Evolutionary conservation across 2,113 vertebrate species (phyloP), one percentile per base, ranked within the genome.

Genomic region (Urocynchramus pylzowi): DNA sequence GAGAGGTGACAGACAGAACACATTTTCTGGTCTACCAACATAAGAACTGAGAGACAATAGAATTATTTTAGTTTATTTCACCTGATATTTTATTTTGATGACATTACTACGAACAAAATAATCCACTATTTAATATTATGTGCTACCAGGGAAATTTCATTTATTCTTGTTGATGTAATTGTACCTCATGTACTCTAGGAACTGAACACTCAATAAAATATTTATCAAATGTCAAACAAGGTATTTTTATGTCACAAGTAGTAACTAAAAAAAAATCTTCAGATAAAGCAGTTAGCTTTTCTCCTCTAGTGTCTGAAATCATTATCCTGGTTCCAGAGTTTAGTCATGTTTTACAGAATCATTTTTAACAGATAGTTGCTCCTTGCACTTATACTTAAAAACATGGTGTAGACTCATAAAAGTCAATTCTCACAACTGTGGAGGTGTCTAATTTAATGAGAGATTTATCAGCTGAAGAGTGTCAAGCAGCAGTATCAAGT

Each of bases 381-480:
- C 78, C 30, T 77, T 92, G 70, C 42, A 83, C 35, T 92, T 90
- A 39, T 31, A 83, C n/a, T 74, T 94, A 53, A 91, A 96, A 95
- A 85, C 0, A 1, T 61, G 33, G 54, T 82, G 35, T 77, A 94
- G 67, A 28, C 71, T 96, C 81, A 93, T 95, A 95, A 96, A 94
- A 84, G 44, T 39, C 77, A 95, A 71, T 93, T 93, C 68, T 94
- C 68, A 79, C 64, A 88, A 30, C 54, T 28, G 67, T 80, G 33
- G 76, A 88, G 68, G 74, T 96, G 90, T 89, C 95, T 95, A 81
- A 83, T 93, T 96, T 92, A 94, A 93, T 94, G 44, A 90, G 78
- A 91, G 73, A 81, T 86, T 94, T 86, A 90, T 90, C 81, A 74
- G 71, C 24, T 89, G 87, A 95, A 69, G 50, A 7, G 52, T 86